A percentile compares a stretch with the other conserved stretches of the same genome.
These are phyloP conservation scores for Echinarachnius parma DNA, from an alignment of 53 echinoderm and acorn worm genomes.

Conservation along the genomic window DNA sequence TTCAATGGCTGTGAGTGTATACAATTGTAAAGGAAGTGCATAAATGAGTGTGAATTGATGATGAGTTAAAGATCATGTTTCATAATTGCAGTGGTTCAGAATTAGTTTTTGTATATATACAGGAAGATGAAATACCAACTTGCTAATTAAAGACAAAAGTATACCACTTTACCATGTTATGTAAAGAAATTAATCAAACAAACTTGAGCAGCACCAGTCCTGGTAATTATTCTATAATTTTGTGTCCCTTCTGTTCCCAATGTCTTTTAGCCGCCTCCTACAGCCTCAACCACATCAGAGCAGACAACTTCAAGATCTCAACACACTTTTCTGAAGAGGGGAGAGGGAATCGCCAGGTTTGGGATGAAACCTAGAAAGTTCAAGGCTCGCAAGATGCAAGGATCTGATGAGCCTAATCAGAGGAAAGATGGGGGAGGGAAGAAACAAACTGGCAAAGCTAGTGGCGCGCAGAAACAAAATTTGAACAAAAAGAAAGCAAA, in stretches of 20 bases:
- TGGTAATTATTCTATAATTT: too few species aligned
- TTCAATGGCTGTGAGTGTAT: too few species aligned
- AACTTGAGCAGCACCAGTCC: too few species aligned
- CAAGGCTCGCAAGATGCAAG: constrained; percentile 14
- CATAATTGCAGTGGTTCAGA: too few species aligned
- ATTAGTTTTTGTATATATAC: too few species aligned
- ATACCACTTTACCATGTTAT: too few species aligned
- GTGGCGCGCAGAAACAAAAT: neutral
- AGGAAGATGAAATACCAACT: too few species aligned
- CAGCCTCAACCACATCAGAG: constrained; percentile 2
- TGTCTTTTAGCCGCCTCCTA: neutral
- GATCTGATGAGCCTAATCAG: neutral
- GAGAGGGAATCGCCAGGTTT: constrained; percentile 77
- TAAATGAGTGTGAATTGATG: too few species aligned
- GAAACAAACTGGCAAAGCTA: constrained; percentile 9
- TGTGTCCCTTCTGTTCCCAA: neutral
- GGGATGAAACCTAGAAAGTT: constrained; percentile 50
- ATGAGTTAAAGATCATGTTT: too few species aligned
- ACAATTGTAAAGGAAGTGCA: too few species aligned
- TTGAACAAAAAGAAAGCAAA: constrained; percentile 9
- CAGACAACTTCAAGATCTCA: constrained; percentile 26
- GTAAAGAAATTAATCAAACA: too few species aligned
- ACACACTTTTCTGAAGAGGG: constrained; percentile 71
- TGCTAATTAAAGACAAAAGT: too few species aligned
- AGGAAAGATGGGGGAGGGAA: neutral